phyloP scores from a whole-genome alignment of 1,140 invertebrate species.

The Trissolcus basalis region DNA sequence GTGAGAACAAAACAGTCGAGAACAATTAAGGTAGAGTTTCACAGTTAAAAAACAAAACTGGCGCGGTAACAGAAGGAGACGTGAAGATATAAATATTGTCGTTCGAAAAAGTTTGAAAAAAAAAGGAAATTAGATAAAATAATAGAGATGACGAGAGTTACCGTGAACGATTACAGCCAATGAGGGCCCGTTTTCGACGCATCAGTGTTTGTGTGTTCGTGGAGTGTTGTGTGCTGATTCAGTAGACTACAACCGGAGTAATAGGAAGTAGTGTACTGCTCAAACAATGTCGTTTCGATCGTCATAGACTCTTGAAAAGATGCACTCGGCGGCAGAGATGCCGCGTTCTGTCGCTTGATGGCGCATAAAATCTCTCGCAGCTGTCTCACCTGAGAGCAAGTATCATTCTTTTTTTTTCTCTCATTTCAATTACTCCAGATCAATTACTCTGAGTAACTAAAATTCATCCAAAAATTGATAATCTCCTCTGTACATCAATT shows the following conservation, averaged over 20 bases:
- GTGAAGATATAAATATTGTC: slow-evolving; percentile 37
- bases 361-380: slow-evolving; percentile 75
- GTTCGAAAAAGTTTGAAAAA: slow-evolving; percentile 39
- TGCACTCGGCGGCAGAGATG: slow-evolving; percentile 67
- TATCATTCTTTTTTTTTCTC: slow-evolving; percentile 62
- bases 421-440: neutral
- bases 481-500: too few relatives aligned
- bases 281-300: slow-evolving; percentile 75
- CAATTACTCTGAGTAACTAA: too few relatives aligned
- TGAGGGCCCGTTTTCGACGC: slow-evolving; percentile 74
- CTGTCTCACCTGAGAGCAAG: slow-evolving; percentile 76
- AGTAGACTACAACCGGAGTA: slow-evolving; percentile 71
- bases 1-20: neutral
- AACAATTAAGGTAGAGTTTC: slow-evolving; percentile 21
- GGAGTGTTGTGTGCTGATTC: slow-evolving; percentile 74
- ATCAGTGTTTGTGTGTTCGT: slow-evolving; percentile 74
- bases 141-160: slow-evolving; percentile 76
- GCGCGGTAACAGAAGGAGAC: slow-evolving; percentile 7
- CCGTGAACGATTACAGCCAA: slow-evolving; percentile 76
- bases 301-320: slow-evolving; percentile 73
- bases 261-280: slow-evolving; percentile 75
- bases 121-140: slow-evolving; percentile 66
- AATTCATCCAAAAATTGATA: too few relatives aligned
- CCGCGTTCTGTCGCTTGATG: slow-evolving; percentile 72
- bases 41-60: slow-evolving; percentile 35